Base-by-base conservation (phyloP, 2,888 invertebrate species). In the Macropis europaea region DNA sequence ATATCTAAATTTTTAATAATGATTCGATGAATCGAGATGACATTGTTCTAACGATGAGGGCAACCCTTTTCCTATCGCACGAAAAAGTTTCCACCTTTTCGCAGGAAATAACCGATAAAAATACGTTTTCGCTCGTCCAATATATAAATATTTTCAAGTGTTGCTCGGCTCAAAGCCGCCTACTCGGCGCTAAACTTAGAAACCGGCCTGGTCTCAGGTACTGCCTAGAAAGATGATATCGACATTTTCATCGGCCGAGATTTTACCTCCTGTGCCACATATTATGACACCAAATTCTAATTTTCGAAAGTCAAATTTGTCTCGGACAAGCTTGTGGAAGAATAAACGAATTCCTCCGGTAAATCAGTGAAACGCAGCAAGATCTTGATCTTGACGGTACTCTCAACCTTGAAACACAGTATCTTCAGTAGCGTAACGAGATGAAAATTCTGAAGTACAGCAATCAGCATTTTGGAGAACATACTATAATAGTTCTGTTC, bases 141-240 rank as follows among this genome's bases (percentile, higher is more conserved):
- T 84, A 86, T 87, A 88, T 87, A 88, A 88, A 88, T 88, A 88
- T 87, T 88, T 88, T 82, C 79, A 77, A 83, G 84, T 83, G 84
- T 85, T 83, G 83, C 86, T 82, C 82, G 82, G 72, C 79, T 83
- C 83, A 84, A 88, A 86, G 82, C 85, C 89, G 88, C 88, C 88
- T 88, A 89, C 89, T 86, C 83, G 80, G 67, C 76, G 84, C 89
- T 90, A 90, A 88, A 89, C 86, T 88, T 90, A 90, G 90, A 88
- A 82, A 73, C 83, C 83, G 84, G 79, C 84, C 83, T 86, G 85
- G 83, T 86, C 87, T 83, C 87, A 86, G 86, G 84, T 85, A 83
- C 80, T 78, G 74, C 77, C 77, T 80, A 73, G 74, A 64, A 84
- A 80, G 78, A 82, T 80, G 79, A 86, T 85, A 87, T 86, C 84